phyloP scores from a whole-genome alignment of 1,140 invertebrate species.

The Halictus rubicundus region DNA sequence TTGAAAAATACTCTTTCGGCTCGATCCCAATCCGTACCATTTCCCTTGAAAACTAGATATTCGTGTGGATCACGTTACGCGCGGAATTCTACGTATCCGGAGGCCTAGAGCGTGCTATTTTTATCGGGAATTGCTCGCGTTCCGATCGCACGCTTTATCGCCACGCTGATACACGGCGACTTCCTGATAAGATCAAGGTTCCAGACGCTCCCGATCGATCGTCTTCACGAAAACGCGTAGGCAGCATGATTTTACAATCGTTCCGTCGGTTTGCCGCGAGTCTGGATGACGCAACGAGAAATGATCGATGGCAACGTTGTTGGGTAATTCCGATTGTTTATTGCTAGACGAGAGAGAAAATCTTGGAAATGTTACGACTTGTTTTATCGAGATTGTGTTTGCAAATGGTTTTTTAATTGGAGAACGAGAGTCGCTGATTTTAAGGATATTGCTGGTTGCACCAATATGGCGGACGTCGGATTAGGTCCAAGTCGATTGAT shows the following conservation, averaged over 20 bases:
- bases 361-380: no score
- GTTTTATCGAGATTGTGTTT: no score
- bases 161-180: neutral
- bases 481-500: no score
- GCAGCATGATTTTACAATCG: neutral
- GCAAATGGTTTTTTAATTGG: no score
- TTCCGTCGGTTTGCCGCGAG: neutral
- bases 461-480: no score
- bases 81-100: neutral
- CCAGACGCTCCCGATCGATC: neutral
- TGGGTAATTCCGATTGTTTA: no score
- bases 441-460: no score
- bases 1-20: no score
- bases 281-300: no score
- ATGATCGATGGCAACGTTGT: no score
- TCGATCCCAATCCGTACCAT: neutral
- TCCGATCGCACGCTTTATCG: conserved; percentile 20
- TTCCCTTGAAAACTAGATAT: neutral
- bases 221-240: neutral
- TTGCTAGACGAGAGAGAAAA: no score
- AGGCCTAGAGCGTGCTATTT: neutral
- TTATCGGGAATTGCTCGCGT: neutral
- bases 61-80: neutral
- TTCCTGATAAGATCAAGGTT: conserved; percentile 14
- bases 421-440: no score